Percentiles rank a stretch among this genome's conserved stretches.
Evolutionary conservation across 35 echinoderm and acorn worm species (phyloP).

Genomic region (Apostichopus japonicus): DNA sequence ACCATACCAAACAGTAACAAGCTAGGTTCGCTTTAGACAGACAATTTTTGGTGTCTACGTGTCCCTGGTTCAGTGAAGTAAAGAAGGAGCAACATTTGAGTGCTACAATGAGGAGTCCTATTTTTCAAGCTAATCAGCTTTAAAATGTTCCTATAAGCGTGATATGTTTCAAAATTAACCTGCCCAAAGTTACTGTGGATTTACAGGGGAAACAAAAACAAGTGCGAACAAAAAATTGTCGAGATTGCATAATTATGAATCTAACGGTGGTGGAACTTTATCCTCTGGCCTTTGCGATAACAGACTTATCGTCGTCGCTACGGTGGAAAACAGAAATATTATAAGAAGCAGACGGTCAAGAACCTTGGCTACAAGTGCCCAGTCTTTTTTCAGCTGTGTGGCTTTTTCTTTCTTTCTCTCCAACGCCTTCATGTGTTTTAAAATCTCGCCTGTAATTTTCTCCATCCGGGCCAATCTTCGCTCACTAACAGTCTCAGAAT

Average conservation of each 20-base stretch:
- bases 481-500: slow-evolving; percentile 72
- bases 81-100: too few species aligned
- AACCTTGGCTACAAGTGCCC: slow-evolving; percentile 87
- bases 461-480: slow-evolving; percentile 73
- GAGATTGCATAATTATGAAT: neutral
- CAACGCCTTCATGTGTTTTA: slow-evolving; percentile 90
- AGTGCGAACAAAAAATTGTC: too few species aligned
- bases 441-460: slow-evolving; percentile 67
- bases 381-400: slow-evolving; percentile 82
- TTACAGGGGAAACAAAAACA: too few species aligned
- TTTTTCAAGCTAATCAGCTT: too few species aligned
- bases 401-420: slow-evolving; percentile 85
- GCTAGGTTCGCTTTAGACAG: too few species aligned
- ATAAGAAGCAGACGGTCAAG: slow-evolving; percentile 84
- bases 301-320: slow-evolving; percentile 72
- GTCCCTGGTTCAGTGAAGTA: too few species aligned
- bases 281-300: slow-evolving; percentile 71
- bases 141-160: too few species aligned
- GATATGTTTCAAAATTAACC: too few species aligned
- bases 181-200: too few species aligned
- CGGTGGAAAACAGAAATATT: slow-evolving; percentile 80
- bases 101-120: too few species aligned
- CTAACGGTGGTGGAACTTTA: slow-evolving; percentile 5
- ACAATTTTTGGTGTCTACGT: too few species aligned
- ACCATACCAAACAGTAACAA: too few species aligned